Conservation (phyloP, 2,113 vertebrate species). For the human region DNA sequence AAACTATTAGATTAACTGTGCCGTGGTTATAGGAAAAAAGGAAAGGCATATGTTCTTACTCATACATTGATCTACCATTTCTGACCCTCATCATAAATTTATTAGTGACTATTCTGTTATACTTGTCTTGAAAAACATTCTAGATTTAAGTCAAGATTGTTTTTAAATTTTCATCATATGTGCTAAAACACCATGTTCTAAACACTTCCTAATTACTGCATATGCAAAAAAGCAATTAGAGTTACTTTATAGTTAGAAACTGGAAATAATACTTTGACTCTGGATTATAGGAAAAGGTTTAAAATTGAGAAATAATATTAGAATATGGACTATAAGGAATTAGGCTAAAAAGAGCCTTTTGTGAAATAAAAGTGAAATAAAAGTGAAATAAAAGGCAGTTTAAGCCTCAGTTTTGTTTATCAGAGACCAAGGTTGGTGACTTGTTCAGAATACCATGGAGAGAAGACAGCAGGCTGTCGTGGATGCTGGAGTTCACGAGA, state of each 20-base stretch:
- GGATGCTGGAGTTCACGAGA: neutral
- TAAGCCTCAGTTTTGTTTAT: neutral
- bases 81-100: constrained; percentile 43
- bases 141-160: constrained; percentile 7
- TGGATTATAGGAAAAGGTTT: neutral
- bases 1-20: constrained; percentile 54
- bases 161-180: constrained; percentile 8
- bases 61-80: constrained; percentile 56
- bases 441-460: neutral
- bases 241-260: constrained; percentile 3
- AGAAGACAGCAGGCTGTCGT: neutral
- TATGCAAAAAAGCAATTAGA: neutral
- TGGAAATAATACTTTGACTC: neutral
- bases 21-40: neutral
- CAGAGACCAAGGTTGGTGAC: neutral
- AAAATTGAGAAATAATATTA: neutral
- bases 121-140: neutral
- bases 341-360: neutral
- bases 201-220: neutral
- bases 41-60: neutral
- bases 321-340: neutral
- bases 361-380: too few relatives aligned
- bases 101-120: neutral
- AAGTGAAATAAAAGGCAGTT: neutral
- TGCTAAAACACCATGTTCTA: neutral